Percentiles rank a stretch among this genome's conserved stretches.
Conservation (phyloP, 2,797 vertebrate genomes). For the Tenualosa thibaudeaui region DNA sequence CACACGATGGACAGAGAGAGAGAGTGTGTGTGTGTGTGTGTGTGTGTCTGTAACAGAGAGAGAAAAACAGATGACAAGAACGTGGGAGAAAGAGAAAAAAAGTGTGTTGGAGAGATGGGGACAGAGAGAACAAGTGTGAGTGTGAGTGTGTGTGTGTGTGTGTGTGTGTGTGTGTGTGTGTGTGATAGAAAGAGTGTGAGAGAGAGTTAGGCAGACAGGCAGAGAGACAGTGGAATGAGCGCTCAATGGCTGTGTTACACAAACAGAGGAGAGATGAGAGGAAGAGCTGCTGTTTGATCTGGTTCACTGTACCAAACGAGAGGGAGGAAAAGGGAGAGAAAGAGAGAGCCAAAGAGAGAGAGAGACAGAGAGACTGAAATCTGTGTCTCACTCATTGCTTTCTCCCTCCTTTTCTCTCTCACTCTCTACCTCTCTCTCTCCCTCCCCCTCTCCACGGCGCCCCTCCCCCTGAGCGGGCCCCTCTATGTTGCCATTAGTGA, state of each 20-base stretch:
- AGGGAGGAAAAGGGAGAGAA: conserved; percentile 34
- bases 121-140: not conserved
- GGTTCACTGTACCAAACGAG: not conserved
- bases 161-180: no score
- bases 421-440: not conserved
- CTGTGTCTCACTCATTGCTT: not conserved
- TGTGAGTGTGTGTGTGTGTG: no score
- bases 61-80: not conserved
- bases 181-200: no score
- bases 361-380: conserved; percentile 62
- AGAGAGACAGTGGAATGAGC: not conserved
- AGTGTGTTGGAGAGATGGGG: no score
- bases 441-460: conserved; percentile 56
- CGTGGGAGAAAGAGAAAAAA: not conserved
- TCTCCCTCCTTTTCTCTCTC: not conserved
- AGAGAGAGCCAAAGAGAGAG: conserved; percentile 46
- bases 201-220: not conserved
- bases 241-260: not conserved
- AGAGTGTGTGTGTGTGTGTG: not conserved
- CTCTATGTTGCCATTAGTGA: conserved; percentile 78
- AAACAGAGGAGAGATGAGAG: conserved; percentile 45
- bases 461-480: conserved; percentile 67
- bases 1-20: not conserved
- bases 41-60: not conserved
- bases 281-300: conserved; percentile 23